phyloP scores from a whole-genome alignment of 2,888 invertebrate genomes.

The Epistrophe eligans region DNA sequence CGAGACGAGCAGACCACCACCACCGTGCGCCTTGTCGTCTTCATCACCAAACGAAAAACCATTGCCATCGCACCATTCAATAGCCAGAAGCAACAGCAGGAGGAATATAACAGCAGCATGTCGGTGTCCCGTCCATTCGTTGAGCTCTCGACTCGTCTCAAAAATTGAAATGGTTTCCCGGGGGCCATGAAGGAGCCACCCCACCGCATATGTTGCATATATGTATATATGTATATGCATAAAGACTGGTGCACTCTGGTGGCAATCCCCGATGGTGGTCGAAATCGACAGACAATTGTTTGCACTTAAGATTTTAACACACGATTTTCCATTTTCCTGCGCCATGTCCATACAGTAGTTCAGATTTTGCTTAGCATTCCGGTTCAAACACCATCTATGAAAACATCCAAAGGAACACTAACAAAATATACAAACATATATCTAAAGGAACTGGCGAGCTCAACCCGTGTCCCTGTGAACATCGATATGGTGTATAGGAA shows the following conservation, averaged over 20 bases:
- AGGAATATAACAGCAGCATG: constrained; percentile 62
- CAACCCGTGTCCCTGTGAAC: constrained; percentile 59
- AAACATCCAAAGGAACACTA: constrained; percentile 33
- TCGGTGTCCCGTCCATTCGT: constrained; percentile 50
- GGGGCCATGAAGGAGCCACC: constrained; percentile 63
- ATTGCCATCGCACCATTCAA: constrained; percentile 76
- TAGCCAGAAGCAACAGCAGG: constrained; percentile 60
- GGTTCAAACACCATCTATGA: constrained; percentile 67
- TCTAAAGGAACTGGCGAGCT: constrained; percentile 30
- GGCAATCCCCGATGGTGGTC: constrained; percentile 81
- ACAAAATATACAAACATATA: neutral
- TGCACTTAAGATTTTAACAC: constrained; percentile 85
- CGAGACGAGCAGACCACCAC: constrained; percentile 65
- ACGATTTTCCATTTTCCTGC: constrained; percentile 80
- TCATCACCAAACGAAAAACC: constrained; percentile 48
- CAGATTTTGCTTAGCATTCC: constrained; percentile 56
- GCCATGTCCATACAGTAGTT: constrained; percentile 72
- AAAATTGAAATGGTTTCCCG: constrained; percentile 72
- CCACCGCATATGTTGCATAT: constrained; percentile 35
- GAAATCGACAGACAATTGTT: constrained; percentile 84
- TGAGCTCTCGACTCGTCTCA: constrained; percentile 66
- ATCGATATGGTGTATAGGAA: constrained; percentile 70
- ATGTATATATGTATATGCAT: neutral
- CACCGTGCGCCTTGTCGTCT: constrained; percentile 70
- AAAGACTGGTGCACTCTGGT: constrained; percentile 75